Conservation (phyloP, 2,113 vertebrate species). For the Xiphophorus couchianus region DNA sequence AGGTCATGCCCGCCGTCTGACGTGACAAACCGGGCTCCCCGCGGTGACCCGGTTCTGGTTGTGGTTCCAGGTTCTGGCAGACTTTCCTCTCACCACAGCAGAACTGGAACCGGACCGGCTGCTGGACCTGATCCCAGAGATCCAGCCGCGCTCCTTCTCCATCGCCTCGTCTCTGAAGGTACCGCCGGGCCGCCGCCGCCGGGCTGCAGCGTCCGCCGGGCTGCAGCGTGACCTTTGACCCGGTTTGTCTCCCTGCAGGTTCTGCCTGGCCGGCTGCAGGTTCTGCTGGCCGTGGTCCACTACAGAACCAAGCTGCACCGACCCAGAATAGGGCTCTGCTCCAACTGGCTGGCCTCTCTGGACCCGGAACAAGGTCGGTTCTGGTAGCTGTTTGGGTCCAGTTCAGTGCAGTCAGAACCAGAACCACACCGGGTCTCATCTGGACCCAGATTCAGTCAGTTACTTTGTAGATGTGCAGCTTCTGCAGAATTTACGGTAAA, state of each 20-base stretch:
- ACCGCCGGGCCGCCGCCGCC: conserved; percentile 14
- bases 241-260: conserved; percentile 69
- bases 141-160: conserved; percentile 93
- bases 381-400: no score
- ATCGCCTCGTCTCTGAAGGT: conserved; percentile 91
- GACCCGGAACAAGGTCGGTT: conserved; percentile 78
- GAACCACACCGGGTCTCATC: no score
- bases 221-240: background rate
- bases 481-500: no score
- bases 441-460: no score
- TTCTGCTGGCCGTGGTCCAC: conserved; percentile 90
- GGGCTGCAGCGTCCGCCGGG: no score
- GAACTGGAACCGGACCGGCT: conserved; percentile 84
- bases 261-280: conserved; percentile 84
- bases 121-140: conserved; percentile 89
- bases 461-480: no score
- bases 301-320: conserved; percentile 87
- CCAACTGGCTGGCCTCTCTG: conserved; percentile 91
- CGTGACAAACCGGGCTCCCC: no score
- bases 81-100: conserved; percentile 88
- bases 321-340: conserved; percentile 90
- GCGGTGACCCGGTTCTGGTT: background rate
- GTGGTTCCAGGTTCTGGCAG: conserved; percentile 83
- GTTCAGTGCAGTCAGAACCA: no score
- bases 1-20: no score